Percentiles rank a stretch among this genome's conserved stretches.
These are phyloP conservation scores for Urocynchramus pylzowi DNA, from an alignment of 2,113 vertebrate genomes.

Conservation along the genomic window DNA sequence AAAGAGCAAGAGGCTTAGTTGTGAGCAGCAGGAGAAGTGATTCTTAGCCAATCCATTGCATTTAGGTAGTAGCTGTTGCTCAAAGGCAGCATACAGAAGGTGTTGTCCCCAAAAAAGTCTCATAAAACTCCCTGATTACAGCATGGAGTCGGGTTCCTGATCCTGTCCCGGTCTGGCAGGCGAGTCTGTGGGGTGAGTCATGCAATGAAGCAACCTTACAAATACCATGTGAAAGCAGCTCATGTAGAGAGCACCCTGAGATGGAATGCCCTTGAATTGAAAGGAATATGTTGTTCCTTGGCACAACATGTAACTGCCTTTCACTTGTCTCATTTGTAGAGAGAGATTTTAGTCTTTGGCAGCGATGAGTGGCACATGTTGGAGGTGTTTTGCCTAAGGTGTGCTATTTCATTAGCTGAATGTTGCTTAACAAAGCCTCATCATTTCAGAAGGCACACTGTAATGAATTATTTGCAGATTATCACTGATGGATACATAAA, in stretches of 20 bases:
- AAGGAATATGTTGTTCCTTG: not conserved
- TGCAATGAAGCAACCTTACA: not conserved
- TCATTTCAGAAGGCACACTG: not conserved
- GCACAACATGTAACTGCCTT: not conserved
- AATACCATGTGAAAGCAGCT: not conserved
- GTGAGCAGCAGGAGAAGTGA: not conserved
- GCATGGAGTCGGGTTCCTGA: not conserved
- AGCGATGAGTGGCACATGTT: not conserved
- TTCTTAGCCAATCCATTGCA: not conserved
- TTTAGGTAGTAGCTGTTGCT: not conserved
- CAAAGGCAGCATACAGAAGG: not conserved
- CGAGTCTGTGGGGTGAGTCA: not conserved
- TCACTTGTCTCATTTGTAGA: not conserved
- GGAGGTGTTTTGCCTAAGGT: constrained; percentile 10
- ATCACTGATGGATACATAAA: constrained; percentile 6
- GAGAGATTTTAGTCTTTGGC: not conserved
- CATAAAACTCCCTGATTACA: not conserved
- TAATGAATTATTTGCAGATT: constrained; percentile 22
- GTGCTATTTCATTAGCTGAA: constrained; percentile 15
- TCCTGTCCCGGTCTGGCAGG: not conserved
- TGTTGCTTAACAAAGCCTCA: constrained; percentile 7
- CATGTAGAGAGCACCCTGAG: not conserved
- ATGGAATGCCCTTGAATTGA: not conserved
- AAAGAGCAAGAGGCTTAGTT: not conserved
- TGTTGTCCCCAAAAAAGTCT: not conserved